Base-by-base conservation (phyloP, 2,888 invertebrate species). In the Drosophila dives region DNA sequence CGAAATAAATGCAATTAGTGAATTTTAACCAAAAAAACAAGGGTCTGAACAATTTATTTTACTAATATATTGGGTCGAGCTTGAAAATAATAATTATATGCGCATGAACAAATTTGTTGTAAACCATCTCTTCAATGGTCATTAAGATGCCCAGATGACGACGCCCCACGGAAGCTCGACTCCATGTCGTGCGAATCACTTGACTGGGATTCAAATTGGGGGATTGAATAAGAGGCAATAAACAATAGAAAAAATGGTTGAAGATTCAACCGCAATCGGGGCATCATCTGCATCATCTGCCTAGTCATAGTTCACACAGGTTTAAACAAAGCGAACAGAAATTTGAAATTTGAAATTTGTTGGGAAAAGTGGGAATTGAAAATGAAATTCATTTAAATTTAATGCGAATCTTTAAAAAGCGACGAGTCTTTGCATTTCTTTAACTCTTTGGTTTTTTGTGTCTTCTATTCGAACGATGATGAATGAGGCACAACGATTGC, bases 331-430 rank as follows among this genome's bases (percentile, higher is more conserved):
- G 55, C 54, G 11, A 67, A 66, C 42, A 20, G 33, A 45, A 33
- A 55, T 55, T 55, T 40, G 20, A 15, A 49, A 26, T 26, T 63
- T 7, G 61, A 59, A 61, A 64, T 62, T 20, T 32, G 53, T 50
- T 26, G 62, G 56, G 61, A 72, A 70, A 59, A 70, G 83, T 59
- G 51, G 80, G 86, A 90, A 79, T 79, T 78, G 79, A 76, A 81
- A 77, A 86, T 72, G 74, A 86, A 81, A 90, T 90, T 90, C 87
- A 90, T 81, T 89, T 89, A 81, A 90, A 89, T 90, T 79, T 88
- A 88, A 89, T 89, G 90, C 84, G 89, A 91, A 91, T 83, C 81
- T 81, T 56, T 55, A 64, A 68, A 68, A 58, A 54, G 53, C 49
- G 70, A 36, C 62, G 50, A 53, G 54, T 72, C 70, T 75, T 78